Evolutionary conservation across 1,140 invertebrate species (phyloP).

Genomic region (Calephelis nemesis): DNA sequence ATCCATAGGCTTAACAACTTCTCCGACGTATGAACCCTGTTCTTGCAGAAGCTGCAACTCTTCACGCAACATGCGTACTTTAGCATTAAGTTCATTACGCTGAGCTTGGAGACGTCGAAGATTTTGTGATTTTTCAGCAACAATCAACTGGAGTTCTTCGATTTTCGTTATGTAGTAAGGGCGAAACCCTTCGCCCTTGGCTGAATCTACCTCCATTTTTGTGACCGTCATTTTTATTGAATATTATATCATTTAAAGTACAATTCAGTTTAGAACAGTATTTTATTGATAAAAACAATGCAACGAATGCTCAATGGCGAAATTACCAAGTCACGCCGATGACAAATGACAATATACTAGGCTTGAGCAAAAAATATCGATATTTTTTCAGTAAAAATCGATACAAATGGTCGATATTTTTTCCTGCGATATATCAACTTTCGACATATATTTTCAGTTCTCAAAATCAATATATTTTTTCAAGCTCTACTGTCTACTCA

Average conservation of each 20-base stretch:
- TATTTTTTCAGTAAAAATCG: too few species aligned
- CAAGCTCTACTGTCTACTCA: too few species aligned
- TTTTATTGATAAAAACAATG: background rate
- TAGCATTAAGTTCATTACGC: conserved; percentile 99
- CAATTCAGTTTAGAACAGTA: background rate
- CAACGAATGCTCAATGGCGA: conserved; percentile 1
- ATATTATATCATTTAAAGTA: background rate
- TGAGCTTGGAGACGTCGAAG: conserved; percentile 98
- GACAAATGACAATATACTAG: background rate
- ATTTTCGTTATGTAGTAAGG: conserved; percentile 98
- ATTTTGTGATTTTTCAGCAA: conserved; percentile 99
- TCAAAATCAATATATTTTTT: too few species aligned
- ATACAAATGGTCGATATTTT: too few species aligned
- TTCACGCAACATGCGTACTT: conserved; percentile 98
- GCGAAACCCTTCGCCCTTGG: conserved; percentile 92
- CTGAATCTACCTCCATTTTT: conserved; percentile 93
- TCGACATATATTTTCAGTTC: too few species aligned
- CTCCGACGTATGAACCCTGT: conserved; percentile 99
- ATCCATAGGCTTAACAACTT: conserved; percentile 99
- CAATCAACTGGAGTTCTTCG: conserved; percentile 96
- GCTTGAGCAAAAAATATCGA: too few species aligned
- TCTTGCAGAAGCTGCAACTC: conserved; percentile 98
- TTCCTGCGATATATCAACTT: too few species aligned
- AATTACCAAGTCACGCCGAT: conserved; percentile 14
- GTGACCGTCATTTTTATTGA: conserved; percentile 61